These are phyloP conservation scores for Synaphobranchus kaupii DNA, from an alignment of 2,797 vertebrate species.

Conservation along the genomic window DNA sequence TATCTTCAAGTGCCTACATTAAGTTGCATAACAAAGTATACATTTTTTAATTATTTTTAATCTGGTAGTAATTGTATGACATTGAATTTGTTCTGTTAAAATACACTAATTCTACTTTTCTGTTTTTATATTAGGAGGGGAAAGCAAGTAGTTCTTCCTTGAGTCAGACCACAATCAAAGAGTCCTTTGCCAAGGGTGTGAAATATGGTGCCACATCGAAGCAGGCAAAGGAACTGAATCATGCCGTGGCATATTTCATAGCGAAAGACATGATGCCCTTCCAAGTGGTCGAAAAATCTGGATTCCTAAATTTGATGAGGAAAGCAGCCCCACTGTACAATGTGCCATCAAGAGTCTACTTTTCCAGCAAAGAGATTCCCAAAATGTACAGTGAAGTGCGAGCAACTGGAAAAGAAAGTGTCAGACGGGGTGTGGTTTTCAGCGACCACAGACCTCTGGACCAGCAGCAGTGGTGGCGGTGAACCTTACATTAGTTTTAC, in stretches of 20 bases:
- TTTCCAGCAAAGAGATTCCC: constrained; percentile 20
- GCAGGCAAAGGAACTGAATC: too few species aligned
- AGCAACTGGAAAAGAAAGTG: constrained; percentile 15
- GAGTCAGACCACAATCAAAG: too few species aligned
- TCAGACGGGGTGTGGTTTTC: constrained; percentile 19
- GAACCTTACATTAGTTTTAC: constrained; percentile 34
- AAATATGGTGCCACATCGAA: too few species aligned
- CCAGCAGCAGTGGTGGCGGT: constrained; percentile 20
- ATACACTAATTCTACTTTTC: too few species aligned
- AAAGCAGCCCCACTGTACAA: constrained; percentile 27
- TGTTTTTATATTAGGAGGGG: too few species aligned
- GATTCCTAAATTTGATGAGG: constrained; percentile 29
- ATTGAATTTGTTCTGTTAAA: too few species aligned
- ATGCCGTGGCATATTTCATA: constrained; percentile 26
- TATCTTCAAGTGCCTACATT: too few species aligned
- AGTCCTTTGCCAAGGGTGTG: too few species aligned
- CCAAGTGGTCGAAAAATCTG: constrained; percentile 26
- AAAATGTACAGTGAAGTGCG: constrained; percentile 23
- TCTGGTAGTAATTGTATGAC: too few species aligned
- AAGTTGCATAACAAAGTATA: too few species aligned
- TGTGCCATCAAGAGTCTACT: constrained; percentile 24
- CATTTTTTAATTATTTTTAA: too few species aligned
- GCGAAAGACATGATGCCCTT: constrained; percentile 34
- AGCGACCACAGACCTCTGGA: constrained; percentile 34
- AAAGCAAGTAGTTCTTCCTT: too few species aligned